Evolutionary conservation across 2,888 invertebrate species (phyloP), one percentile per base, ranked within the genome.

Genomic region (Erebia epiphron): DNA sequence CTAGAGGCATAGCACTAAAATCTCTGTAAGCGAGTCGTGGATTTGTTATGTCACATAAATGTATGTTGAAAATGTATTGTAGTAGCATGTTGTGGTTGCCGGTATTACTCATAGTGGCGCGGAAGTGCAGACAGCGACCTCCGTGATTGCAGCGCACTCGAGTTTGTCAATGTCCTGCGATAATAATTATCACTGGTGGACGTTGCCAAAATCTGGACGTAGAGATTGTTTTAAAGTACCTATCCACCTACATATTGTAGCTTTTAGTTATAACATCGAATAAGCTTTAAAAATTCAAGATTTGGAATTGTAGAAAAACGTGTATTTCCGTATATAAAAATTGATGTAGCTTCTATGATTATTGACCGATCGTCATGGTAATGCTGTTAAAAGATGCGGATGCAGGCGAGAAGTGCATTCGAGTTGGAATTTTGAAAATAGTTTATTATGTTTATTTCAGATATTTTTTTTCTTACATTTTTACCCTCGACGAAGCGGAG

Each of bases 131-230:
- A 89, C 89, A 86, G 84, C 80, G 80, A 85, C 86, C 85, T 89
- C 89, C 87, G 88, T 85, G 86, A 86, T 86, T 83, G 86, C 86
- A 84, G 82, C 78, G 75, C 73, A 68, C 82, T 82, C 83, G 82
- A 87, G 88, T 90, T 89, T 89, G 90, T 90, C 90, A 88, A 86
- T 86, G 85, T 85, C 82, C 75, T 75, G 80, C 85, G 87, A 89
- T 87, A 85, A 66, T 66, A 85, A 66, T 66, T 86, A 90, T 87
- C 79, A 83, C 78, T 81, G 74, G 82, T 77, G 83, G 81, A 79
- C 80, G 78, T 71, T 86, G 87, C 87, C 88, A 88, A 86, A 86
- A 83, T 80, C 84, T 66, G 43, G 43, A 43, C 43, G 56, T 21
- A 13, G 10, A 14, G 56, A 46, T 62, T 7, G 46, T 49, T 26